Conservation (phyloP, 2,113 vertebrate species). For the Edolisoma coerulescens region DNA sequence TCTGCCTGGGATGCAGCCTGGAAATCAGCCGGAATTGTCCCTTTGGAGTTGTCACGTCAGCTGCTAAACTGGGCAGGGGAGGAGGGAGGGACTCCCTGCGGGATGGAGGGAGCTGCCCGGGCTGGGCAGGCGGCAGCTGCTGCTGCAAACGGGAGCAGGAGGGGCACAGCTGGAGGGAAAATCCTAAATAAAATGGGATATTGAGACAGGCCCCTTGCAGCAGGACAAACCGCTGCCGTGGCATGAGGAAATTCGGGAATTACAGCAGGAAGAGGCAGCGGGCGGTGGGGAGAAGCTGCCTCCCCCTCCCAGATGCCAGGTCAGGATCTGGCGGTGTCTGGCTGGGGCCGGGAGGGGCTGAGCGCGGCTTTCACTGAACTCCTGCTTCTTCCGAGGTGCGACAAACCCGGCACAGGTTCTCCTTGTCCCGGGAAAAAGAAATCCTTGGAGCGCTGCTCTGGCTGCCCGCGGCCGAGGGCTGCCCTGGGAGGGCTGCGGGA, state of each 20-base stretch:
- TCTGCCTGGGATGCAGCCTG: background rate
- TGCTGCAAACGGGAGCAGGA: background rate
- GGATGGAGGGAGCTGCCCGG: background rate
- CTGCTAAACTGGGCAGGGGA: background rate
- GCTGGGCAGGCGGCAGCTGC: background rate
- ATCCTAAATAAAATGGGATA: rapidly evolving
- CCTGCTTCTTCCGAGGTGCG: rapidly evolving
- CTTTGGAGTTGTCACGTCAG: background rate
- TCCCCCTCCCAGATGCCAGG: rapidly evolving
- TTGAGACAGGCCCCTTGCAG: background rate
- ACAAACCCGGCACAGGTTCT: background rate
- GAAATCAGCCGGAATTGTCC: background rate
- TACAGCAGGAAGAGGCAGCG: background rate
- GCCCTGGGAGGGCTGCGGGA: background rate
- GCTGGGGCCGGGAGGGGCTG: background rate
- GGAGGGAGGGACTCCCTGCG: background rate
- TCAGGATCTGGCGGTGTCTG: background rate
- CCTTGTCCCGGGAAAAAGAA: rapidly evolving
- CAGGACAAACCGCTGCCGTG: background rate
- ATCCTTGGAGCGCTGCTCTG: background rate
- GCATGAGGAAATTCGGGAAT: background rate
- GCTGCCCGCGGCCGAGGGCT: background rate
- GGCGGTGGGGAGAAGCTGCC: background rate
- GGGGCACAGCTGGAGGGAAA: background rate
- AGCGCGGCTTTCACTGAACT: background rate